Percentiles rank a stretch among this genome's conserved stretches.
These are phyloP conservation scores for Ardeotis arabs DNA, from an alignment of 2,113 vertebrate species.

Conservation along the genomic window DNA sequence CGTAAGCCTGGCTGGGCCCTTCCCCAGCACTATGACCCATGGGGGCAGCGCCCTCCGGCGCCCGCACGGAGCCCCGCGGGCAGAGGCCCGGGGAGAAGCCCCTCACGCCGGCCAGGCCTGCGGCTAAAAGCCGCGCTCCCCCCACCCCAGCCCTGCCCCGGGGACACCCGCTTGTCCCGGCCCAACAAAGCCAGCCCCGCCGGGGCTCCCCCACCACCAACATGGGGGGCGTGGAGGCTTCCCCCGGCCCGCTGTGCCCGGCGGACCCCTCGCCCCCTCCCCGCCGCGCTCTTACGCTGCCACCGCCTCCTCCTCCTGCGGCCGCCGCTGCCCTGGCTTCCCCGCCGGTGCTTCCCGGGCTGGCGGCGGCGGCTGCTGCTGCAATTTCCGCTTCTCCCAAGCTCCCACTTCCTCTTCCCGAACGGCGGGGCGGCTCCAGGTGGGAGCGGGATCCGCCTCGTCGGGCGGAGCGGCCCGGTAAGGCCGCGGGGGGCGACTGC, in stretches of 20 bases:
- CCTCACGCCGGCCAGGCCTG: background rate
- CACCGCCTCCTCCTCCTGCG: background rate
- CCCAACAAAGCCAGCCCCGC: background rate
- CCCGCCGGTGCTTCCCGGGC: background rate
- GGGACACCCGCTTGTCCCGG: no score
- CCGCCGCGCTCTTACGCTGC: background rate
- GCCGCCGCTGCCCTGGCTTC: background rate
- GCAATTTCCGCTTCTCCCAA: conserved; percentile 79
- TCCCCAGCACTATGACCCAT: background rate
- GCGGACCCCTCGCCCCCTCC: background rate
- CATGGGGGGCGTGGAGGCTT: background rate
- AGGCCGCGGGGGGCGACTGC: no score
- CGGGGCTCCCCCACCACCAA: background rate
- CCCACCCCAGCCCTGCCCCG: background rate
- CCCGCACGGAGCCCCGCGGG: background rate
- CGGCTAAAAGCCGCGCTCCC: background rate
- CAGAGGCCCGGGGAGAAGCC: background rate
- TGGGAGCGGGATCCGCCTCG: background rate
- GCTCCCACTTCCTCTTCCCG: conserved; percentile 72
- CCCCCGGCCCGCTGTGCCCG: no score
- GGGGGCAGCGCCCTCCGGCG: background rate
- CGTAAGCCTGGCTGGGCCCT: background rate
- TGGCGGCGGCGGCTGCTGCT: conserved; percentile 51
- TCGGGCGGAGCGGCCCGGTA: no score
- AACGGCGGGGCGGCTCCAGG: conserved; percentile 44